Conservation (phyloP, 2,797 vertebrate genomes). For the Tenualosa ilisha region DNA sequence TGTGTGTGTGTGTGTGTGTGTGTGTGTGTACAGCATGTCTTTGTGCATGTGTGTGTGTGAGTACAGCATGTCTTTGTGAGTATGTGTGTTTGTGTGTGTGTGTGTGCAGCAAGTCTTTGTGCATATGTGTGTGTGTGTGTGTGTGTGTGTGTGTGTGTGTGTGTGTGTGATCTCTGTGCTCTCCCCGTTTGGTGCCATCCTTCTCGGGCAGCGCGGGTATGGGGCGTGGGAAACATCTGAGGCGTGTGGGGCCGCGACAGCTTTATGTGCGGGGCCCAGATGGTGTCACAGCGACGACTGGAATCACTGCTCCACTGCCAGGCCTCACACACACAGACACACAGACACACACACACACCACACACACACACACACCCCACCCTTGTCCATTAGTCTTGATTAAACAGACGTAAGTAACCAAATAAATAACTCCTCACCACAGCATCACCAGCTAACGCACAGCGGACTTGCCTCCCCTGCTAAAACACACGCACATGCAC, state of each 20-base stretch:
- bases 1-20: too few species aligned
- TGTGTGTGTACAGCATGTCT: background rate
- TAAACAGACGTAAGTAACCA: conserved; percentile 67
- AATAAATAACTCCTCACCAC: conserved; percentile 64
- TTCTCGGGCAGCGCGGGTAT: conserved; percentile 48
- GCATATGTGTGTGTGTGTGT: too few species aligned
- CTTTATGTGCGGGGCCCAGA: conserved; percentile 81
- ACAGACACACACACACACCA: too few species aligned
- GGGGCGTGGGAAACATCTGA: conserved; percentile 78
- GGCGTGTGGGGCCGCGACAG: conserved; percentile 75
- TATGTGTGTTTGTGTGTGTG: too few species aligned
- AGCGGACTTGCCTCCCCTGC: too few species aligned
- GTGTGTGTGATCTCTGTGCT: conserved; percentile 25
- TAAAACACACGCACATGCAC: too few species aligned
- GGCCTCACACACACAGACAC: conserved; percentile 47
- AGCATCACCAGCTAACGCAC: conserved; percentile 17
- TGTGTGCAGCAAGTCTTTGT: background rate
- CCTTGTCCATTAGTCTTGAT: conserved; percentile 70
- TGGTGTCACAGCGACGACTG: conserved; percentile 80
- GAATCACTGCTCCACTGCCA: conserved; percentile 77
- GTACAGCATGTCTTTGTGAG: background rate
- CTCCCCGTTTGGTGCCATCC: conserved; percentile 44
- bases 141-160: conserved; percentile 38
- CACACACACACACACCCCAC: conserved; percentile 38
- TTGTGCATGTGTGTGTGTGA: background rate